A percentile compares a stretch with the other conserved stretches of the same genome.
Conservation (phyloP, 2,797 vertebrate genomes). For the Tokudaia muenninki region DNA sequence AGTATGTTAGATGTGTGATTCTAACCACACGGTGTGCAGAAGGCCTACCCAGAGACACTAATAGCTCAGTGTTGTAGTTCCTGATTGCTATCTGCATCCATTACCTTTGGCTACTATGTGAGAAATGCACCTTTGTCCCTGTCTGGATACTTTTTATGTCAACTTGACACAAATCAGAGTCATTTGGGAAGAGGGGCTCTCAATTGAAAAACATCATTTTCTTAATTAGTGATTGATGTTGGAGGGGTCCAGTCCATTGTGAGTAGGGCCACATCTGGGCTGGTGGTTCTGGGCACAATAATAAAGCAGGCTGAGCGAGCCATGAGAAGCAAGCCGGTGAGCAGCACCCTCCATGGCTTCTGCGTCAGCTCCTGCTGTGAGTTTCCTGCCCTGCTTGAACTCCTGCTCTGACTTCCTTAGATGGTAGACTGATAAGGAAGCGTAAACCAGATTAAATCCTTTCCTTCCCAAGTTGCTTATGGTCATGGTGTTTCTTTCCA, state of each 20-base stretch:
- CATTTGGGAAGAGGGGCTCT: background rate
- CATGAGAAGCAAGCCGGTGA: background rate
- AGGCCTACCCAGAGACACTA: background rate
- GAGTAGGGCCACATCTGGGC: background rate
- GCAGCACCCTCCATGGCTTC: too few relatives aligned
- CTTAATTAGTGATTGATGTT: background rate
- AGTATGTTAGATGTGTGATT: background rate
- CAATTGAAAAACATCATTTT: background rate
- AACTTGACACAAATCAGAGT: background rate
- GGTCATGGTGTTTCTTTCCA: background rate
- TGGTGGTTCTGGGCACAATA: background rate
- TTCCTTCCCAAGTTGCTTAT: background rate
- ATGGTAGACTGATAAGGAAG: too few relatives aligned
- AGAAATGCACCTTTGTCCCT: background rate
- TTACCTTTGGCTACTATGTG: background rate
- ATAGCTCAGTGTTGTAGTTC: background rate
- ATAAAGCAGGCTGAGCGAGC: background rate
- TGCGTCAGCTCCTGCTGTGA: background rate
- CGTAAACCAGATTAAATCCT: too few relatives aligned
- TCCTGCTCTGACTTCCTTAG: background rate
- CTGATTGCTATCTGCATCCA: too few relatives aligned
- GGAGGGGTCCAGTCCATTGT: background rate
- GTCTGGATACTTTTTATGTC: background rate
- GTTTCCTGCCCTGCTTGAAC: background rate
- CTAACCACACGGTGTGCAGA: background rate